These are phyloP conservation scores for Rhinatrema bivittatum DNA, from an alignment of 2,797 vertebrate genomes.

Conservation along the genomic window DNA sequence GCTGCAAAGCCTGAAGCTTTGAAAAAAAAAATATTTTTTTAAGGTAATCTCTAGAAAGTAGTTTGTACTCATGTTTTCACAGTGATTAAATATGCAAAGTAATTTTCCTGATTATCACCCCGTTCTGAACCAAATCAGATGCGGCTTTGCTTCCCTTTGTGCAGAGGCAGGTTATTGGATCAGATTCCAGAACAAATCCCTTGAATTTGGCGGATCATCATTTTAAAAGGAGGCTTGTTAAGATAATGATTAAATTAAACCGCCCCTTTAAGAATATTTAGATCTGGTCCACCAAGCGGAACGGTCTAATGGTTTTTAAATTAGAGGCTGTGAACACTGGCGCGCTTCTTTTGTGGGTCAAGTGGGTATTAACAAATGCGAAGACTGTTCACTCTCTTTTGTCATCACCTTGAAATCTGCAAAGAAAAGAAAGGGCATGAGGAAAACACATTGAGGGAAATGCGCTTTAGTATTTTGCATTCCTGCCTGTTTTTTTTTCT, in stretches of 20 bases:
- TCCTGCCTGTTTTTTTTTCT: background rate
- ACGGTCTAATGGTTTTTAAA: conserved; percentile 90
- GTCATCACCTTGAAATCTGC: conserved; percentile 66
- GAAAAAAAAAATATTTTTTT: conserved; percentile 41
- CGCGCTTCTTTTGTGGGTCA: conserved; percentile 66
- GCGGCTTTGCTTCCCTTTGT: conserved; percentile 63
- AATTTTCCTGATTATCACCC: conserved; percentile 76
- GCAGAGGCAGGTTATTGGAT: conserved; percentile 77
- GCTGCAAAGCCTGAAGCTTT: conserved; percentile 51
- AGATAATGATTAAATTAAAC: conserved; percentile 97
- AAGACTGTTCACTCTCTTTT: conserved; percentile 59
- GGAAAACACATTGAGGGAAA: conserved; percentile 28
- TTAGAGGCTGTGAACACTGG: conserved; percentile 64
- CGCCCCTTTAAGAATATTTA: conserved; percentile 95
- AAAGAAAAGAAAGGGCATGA: conserved; percentile 43
- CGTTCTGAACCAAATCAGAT: conserved; percentile 73
- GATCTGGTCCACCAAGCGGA: conserved; percentile 86
- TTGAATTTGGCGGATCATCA: conserved; percentile 84
- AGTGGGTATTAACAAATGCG: conserved; percentile 67
- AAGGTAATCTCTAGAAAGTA: conserved; percentile 71
- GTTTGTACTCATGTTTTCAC: conserved; percentile 65
- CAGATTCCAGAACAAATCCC: conserved; percentile 91
- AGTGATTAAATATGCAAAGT: conserved; percentile 87
- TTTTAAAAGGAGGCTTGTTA: conserved; percentile 93
- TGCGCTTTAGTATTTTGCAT: conserved; percentile 17